Conservation (phyloP, 2,113 vertebrate genomes). For the Fulica atra region DNA sequence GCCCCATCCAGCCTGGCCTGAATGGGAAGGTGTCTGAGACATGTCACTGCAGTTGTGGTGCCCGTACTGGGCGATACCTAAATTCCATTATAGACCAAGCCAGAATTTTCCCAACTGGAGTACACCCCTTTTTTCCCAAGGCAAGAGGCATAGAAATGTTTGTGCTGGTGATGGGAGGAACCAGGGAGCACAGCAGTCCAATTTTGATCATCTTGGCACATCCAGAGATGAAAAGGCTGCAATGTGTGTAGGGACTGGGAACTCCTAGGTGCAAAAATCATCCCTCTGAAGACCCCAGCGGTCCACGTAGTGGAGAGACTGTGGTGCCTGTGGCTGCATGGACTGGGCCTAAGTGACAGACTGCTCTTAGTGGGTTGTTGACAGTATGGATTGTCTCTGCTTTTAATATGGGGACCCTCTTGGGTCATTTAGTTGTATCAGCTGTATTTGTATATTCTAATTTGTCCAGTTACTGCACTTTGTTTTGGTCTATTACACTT, state of each 20-base stretch:
- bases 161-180: neutral
- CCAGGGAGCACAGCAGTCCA: neutral
- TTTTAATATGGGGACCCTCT: neutral
- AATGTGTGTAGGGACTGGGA: neutral
- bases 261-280: neutral
- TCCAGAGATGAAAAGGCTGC: neutral
- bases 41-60: neutral
- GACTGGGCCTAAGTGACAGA: neutral
- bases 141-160: neutral
- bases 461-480: constrained; percentile 6
- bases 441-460: neutral
- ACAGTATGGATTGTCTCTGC: neutral
- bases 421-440: neutral
- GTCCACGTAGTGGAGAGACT: neutral
- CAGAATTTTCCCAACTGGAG: neutral
- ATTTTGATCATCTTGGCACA: neutral
- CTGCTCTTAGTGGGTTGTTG: neutral
- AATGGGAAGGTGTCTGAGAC: neutral
- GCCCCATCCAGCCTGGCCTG: neutral
- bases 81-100: neutral
- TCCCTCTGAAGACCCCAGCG: neutral
- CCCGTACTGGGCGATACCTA: neutral
- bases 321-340: neutral
- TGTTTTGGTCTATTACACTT: constrained; percentile 33
- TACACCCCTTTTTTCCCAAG: neutral